Evolutionary conservation across 1,140 invertebrate species (phyloP).

Genomic region (Drosophila triauraria): DNA sequence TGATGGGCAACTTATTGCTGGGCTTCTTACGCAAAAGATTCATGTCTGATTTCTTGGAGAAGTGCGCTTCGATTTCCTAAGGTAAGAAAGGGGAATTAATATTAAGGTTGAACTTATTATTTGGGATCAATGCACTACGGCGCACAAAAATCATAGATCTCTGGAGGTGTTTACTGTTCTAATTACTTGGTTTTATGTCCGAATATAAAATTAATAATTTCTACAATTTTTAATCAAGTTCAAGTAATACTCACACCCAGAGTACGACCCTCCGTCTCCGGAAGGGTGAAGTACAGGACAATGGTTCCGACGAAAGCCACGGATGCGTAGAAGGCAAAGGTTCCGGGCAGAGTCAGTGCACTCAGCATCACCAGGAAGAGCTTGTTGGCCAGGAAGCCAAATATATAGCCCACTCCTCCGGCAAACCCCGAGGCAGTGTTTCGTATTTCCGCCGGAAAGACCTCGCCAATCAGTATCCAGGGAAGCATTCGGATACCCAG

Average conservation of each 20-base stretch:
- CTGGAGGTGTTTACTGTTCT: too few relatives aligned
- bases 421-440: constrained; percentile 89
- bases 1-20: constrained; percentile 22
- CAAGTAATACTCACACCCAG: constrained; percentile 84
- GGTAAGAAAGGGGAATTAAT: constrained; percentile 47
- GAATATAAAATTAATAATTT: background rate
- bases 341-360: constrained; percentile 88
- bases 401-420: constrained; percentile 90
- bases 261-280: constrained; percentile 93
- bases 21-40: constrained; percentile 67
- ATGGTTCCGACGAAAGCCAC: constrained; percentile 88
- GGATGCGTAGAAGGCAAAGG: constrained; percentile 87
- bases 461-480: constrained; percentile 92
- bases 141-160: background rate
- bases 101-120: background rate
- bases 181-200: background rate
- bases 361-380: constrained; percentile 89
- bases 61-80: constrained; percentile 90
- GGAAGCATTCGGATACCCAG: constrained; percentile 89
- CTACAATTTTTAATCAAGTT: background rate
- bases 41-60: constrained; percentile 85
- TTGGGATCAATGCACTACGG: background rate
- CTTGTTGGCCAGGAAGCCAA: constrained; percentile 90
- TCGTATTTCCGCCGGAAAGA: constrained; percentile 88
- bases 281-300: constrained; percentile 86